These are phyloP conservation scores for Lycaena phlaeas DNA, from an alignment of 2,888 invertebrate genomes.

Conservation along the genomic window DNA sequence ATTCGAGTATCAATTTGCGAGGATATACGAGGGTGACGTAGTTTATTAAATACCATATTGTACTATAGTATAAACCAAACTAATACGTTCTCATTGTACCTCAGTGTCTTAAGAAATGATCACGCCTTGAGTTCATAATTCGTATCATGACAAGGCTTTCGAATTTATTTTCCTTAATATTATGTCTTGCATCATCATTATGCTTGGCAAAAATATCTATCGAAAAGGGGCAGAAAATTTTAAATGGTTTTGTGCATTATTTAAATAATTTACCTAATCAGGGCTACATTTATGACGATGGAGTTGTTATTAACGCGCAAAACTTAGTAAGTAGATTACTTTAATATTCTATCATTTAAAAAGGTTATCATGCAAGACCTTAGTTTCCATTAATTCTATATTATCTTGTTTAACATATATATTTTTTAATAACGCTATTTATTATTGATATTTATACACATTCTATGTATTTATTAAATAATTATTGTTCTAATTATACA, in stretches of 20 bases:
- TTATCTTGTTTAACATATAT: neutral
- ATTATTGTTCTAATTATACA: too few species aligned
- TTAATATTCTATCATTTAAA: slow-evolving; percentile 15
- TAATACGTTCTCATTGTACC: slow-evolving; percentile 15
- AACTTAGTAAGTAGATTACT: slow-evolving; percentile 47
- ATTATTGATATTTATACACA: too few species aligned
- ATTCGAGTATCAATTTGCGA: neutral
- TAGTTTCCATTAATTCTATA: slow-evolving; percentile 1
- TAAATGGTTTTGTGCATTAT: slow-evolving; percentile 52
- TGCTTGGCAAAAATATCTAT: slow-evolving; percentile 37
- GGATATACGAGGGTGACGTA: slow-evolving; percentile 7
- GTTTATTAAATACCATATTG: neutral
- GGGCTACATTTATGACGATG: slow-evolving; percentile 54
- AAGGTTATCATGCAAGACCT: slow-evolving; percentile 23
- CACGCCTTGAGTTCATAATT: slow-evolving; percentile 20
- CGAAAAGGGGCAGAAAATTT: slow-evolving; percentile 36
- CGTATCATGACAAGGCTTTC: neutral
- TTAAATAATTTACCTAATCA: slow-evolving; percentile 62
- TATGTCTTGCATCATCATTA: slow-evolving; percentile 26
- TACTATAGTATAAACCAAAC: neutral
- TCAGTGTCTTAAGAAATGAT: slow-evolving; percentile 32
- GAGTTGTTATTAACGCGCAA: slow-evolving; percentile 49
- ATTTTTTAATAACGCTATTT: too few species aligned
- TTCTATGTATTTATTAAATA: too few species aligned
- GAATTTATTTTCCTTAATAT: slow-evolving; percentile 16